phyloP scores from a whole-genome alignment of 2,888 invertebrate species.

The Lissocephala sabroskyi region DNA sequence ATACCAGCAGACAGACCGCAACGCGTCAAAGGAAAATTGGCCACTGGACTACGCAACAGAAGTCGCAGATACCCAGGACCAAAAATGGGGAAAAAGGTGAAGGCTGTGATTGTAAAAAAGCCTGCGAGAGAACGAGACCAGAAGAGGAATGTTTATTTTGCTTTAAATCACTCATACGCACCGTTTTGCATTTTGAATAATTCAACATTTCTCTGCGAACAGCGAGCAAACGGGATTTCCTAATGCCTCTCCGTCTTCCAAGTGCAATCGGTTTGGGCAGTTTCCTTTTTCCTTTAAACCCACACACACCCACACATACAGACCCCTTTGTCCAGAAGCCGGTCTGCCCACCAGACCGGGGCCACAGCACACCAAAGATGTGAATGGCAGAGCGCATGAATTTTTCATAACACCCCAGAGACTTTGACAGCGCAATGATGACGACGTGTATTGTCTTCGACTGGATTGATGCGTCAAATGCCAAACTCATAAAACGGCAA shows the following conservation, averaged over 20 bases:
- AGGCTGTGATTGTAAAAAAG: not conserved
- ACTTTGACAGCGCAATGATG: too few relatives aligned
- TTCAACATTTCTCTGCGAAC: slow-evolving; percentile 28
- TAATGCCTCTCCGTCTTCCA: not conserved
- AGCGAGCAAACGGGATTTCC: slow-evolving; percentile 5
- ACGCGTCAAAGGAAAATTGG: slow-evolving; percentile 3
- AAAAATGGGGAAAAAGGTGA: too few relatives aligned
- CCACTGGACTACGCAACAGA: not conserved
- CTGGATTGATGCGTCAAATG: not conserved
- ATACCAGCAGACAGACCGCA: not conserved
- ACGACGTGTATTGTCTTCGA: not conserved
- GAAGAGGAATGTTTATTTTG: slow-evolving; percentile 16
- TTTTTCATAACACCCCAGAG: slow-evolving; percentile 17
- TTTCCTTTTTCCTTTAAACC: not conserved
- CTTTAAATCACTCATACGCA: slow-evolving; percentile 36
- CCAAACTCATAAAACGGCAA: not conserved
- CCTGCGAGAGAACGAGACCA: not conserved
- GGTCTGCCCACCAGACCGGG: too few relatives aligned
- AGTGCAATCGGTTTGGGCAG: not conserved
- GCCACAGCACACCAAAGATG: slow-evolving; percentile 4
- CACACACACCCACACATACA: not conserved
- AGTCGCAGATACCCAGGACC: too few relatives aligned
- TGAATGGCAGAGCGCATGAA: slow-evolving; percentile 18
- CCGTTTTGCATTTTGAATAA: slow-evolving; percentile 36
- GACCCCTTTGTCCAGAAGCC: too few relatives aligned